Evolutionary conservation across 2,113 vertebrate species (phyloP), one percentile per base, ranked within the genome.

Genomic region (Tupaia chinensis): DNA sequence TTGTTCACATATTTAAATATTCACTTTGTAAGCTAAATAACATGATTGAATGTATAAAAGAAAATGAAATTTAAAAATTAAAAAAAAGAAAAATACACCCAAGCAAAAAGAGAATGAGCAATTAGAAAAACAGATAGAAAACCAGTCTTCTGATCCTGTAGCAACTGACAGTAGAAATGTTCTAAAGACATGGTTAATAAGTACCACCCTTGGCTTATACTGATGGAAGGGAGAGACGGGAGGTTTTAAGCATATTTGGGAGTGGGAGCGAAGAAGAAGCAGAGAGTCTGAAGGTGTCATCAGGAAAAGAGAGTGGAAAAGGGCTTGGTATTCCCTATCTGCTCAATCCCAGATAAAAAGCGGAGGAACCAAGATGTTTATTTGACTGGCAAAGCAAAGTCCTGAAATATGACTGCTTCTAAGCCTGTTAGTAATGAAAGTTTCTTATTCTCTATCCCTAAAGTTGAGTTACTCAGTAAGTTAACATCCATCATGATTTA

Each of bases 331-430:
- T 22, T 3, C 9, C 11, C 17, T 29, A 1, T 7, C 82, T 54
- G 13, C 13, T 54, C 22, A 17, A 9, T 32, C 0, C 4, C 17
- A 20, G 29, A 8, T 1, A 16, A 10, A 32, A 13, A 19, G 20
- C 32, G 53, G 72, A 44, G 13, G 73, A 53, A 27, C 0, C 3
- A 23, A 23, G 54, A n/a, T 12, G 0, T 29, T 1, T 0, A 0
- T 17, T 1, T 9, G 73, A 4, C 32, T 5, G 73, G 12, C 25
- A 9, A 54, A 44, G 61, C 23, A 3, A 23, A 6, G 54, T 79
- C 60, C 61, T 68, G 17, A 14, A 27, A 19, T n/a, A 2, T 9
- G 32, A 20, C 76, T 65, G 0, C 32, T 12, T 25, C 29, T n/a
- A 9, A 65, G 73, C 11, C 20, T 14, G 17, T 25, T 44, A 2